Percentiles rank a stretch among this genome's conserved stretches.
Evolutionary conservation across 2,888 invertebrate species (phyloP).

Genomic region (Amphiduros pacificus): DNA sequence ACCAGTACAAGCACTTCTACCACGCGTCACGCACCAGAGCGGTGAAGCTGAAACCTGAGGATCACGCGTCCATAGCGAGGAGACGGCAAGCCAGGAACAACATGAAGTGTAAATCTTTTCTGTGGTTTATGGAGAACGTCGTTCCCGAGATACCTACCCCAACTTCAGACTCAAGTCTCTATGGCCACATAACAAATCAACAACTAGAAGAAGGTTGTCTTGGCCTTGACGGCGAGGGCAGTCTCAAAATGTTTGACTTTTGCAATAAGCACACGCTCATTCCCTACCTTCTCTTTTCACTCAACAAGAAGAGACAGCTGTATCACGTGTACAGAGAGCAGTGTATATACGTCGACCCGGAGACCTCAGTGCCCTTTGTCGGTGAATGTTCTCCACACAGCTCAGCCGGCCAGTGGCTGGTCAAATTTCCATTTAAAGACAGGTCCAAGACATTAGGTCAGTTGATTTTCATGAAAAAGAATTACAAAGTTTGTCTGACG

Average conservation of each 20-base stretch:
- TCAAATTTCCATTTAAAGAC: too few species aligned
- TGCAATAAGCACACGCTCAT: slow-evolving; percentile 25
- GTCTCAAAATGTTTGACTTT: slow-evolving; percentile 14
- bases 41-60: background rate
- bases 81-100: background rate
- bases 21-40: slow-evolving; percentile 4
- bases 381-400: too few species aligned
- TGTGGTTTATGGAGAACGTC: slow-evolving; percentile 94
- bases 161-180: slow-evolving; percentile 6
- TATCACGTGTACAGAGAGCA: slow-evolving; percentile 14
- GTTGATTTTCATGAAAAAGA: too few species aligned
- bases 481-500: too few species aligned
- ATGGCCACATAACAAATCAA: slow-evolving; percentile 21
- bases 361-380: too few species aligned
- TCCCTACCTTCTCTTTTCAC: slow-evolving; percentile 21
- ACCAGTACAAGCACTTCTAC: background rate
- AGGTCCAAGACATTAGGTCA: too few species aligned
- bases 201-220: slow-evolving; percentile 20
- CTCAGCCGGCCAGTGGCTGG: too few species aligned
- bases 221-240: slow-evolving; percentile 17
- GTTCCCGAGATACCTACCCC: slow-evolving; percentile 78
- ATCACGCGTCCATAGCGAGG: background rate
- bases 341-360: slow-evolving; percentile 18
- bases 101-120: slow-evolving; percentile 82
- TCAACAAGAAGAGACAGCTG: slow-evolving; percentile 21